phyloP scores from a whole-genome alignment of 2,113 vertebrate genomes.

The Ophthalmolycus amberensis region DNA sequence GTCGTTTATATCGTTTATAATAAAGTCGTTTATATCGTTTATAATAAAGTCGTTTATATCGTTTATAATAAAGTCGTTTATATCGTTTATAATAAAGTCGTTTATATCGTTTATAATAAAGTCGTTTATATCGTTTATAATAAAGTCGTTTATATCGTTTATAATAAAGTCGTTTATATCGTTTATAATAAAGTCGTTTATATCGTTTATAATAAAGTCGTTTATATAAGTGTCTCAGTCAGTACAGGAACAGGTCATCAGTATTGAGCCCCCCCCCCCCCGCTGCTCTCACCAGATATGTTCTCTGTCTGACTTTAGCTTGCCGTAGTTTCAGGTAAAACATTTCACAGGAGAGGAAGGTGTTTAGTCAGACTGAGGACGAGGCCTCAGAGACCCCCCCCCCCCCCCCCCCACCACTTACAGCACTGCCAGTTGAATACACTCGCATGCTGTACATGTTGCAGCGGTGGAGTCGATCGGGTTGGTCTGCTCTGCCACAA shows the following conservation, averaged over 20 bases:
- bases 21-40: too few species aligned
- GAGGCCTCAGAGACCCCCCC: conserved; percentile 12
- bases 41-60: too few species aligned
- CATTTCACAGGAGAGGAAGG: neutral
- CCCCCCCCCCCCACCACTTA: conserved; percentile 42
- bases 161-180: neutral
- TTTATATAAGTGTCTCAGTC: too few species aligned
- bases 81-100: too few species aligned
- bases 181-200: too few species aligned
- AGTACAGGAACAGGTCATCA: neutral
- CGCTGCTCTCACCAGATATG: neutral
- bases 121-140: too few species aligned
- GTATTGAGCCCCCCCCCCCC: neutral
- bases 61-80: too few species aligned
- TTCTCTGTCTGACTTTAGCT: neutral
- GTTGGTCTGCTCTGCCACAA: conserved; percentile 58
- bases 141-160: too few species aligned
- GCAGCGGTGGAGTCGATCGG: conserved; percentile 66
- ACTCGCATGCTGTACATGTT: conserved; percentile 74
- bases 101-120: too few species aligned
- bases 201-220: too few species aligned
- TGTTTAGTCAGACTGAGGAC: conserved; percentile 11
- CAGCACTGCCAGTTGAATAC: conserved; percentile 74
- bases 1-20: too few species aligned
- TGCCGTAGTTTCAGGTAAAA: neutral